Evolutionary conservation across 1,140 invertebrate genomes (phyloP).

Genomic region (Chelonus insularis): DNA sequence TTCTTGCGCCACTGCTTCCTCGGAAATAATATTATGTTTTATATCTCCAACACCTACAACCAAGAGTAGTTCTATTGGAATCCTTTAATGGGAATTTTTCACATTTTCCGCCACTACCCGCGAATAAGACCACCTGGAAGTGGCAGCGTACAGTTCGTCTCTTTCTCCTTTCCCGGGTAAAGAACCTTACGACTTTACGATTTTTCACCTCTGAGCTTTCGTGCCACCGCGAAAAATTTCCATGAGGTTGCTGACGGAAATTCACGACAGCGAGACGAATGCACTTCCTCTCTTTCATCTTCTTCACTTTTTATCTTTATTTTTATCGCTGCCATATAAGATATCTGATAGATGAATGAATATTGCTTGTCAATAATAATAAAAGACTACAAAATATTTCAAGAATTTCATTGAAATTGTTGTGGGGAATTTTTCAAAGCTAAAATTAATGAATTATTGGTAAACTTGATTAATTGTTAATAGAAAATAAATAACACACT

Average conservation of each 20-base stretch:
- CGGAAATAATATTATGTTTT: slow-evolving; percentile 56
- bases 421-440: too few species aligned
- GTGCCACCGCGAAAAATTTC: slow-evolving; percentile 18
- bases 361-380: background rate
- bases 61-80: slow-evolving; percentile 43
- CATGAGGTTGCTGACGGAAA: slow-evolving; percentile 11
- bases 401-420: too few species aligned
- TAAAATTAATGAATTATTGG: too few species aligned
- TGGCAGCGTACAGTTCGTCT: slow-evolving; percentile 43
- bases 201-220: slow-evolving; percentile 5
- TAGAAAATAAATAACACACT: too few species aligned
- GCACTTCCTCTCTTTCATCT: slow-evolving; percentile 3
- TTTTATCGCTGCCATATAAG: background rate
- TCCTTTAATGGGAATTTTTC: slow-evolving; percentile 55
- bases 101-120: slow-evolving; percentile 48
- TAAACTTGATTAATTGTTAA: too few species aligned
- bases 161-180: background rate
- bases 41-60: slow-evolving; percentile 41
- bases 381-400: background rate
- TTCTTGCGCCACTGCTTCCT: slow-evolving; percentile 48
- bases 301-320: background rate
- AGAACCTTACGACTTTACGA: background rate
- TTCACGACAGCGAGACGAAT: background rate
- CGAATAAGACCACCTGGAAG: slow-evolving; percentile 47
- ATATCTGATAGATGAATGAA: background rate